Conservation (phyloP, 2,113 vertebrate genomes). For the Rhinolophus sinicus region DNA sequence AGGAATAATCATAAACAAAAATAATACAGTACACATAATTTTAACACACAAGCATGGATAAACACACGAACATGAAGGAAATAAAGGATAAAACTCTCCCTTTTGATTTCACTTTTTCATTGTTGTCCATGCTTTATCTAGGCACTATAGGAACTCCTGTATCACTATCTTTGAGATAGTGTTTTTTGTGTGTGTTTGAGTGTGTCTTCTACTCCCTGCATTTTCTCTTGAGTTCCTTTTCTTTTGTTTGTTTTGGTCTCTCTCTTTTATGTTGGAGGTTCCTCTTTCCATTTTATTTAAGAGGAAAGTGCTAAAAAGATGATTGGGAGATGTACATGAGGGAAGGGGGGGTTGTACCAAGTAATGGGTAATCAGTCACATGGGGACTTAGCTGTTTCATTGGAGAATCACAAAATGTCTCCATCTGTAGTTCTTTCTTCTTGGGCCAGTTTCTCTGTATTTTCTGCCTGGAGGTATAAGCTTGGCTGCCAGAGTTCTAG, state of each 20-base stretch:
- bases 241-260: not conserved
- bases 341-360: not conserved
- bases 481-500: not conserved
- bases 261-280: not conserved
- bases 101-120: not conserved
- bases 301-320: not conserved
- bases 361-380: too few relatives aligned
- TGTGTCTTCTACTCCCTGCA: not conserved
- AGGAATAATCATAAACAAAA: not conserved
- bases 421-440: not conserved
- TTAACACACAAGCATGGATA: not conserved
- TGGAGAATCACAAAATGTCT: not conserved
- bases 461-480: not conserved
- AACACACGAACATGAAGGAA: not conserved
- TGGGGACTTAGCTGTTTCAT: not conserved
- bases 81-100: not conserved
- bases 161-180: not conserved
- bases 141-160: not conserved
- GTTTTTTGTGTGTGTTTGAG: not conserved
- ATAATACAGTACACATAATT: not conserved
- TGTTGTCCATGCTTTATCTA: not conserved
- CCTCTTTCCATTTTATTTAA: conserved; percentile 23
- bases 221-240: not conserved
- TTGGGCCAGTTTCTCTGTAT: not conserved
- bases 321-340: not conserved